phyloP scores from a whole-genome alignment of 2,888 invertebrate species.

The Hololepta plana region DNA sequence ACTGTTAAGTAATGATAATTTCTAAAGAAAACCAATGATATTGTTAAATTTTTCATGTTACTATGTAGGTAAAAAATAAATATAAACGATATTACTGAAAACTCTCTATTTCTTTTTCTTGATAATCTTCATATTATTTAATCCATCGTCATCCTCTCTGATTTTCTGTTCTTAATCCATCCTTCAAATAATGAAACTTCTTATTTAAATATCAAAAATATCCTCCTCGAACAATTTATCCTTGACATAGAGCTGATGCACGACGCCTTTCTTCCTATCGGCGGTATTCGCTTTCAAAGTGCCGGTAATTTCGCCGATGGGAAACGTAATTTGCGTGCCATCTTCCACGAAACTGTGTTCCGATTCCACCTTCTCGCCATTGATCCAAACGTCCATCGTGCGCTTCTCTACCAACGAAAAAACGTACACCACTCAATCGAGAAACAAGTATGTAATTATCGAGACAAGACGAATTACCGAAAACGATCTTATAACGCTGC shows the following conservation, averaged over 20 bases:
- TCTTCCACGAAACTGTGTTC: slow-evolving; percentile 70
- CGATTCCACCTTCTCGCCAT: slow-evolving; percentile 47
- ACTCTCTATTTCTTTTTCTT: too few relatives aligned
- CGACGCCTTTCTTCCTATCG: slow-evolving; percentile 27
- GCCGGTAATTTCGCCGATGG: slow-evolving; percentile 31
- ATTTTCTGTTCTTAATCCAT: too few relatives aligned
- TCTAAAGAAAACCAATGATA: too few relatives aligned
- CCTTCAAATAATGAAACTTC: too few relatives aligned
- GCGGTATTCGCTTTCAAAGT: slow-evolving; percentile 31
- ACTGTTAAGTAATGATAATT: too few relatives aligned
- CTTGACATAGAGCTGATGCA: slow-evolving; percentile 21
- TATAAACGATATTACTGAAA: too few relatives aligned
- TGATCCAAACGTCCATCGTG: slow-evolving; percentile 56
- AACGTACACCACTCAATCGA: too few relatives aligned
- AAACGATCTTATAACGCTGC: slow-evolving; percentile 44
- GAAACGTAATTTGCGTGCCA: slow-evolving; percentile 70
- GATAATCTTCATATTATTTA: too few relatives aligned
- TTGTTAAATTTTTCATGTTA: too few relatives aligned
- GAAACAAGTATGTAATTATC: background rate
- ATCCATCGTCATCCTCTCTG: too few relatives aligned
- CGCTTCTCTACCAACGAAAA: slow-evolving; percentile 44
- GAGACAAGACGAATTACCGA: slow-evolving; percentile 34
- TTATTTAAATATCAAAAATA: slow-evolving; percentile 6
- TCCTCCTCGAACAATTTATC: slow-evolving; percentile 20
- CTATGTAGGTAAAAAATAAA: too few relatives aligned